phyloP scores from a whole-genome alignment of 2,888 invertebrate species.

The Microplitis manilae region DNA sequence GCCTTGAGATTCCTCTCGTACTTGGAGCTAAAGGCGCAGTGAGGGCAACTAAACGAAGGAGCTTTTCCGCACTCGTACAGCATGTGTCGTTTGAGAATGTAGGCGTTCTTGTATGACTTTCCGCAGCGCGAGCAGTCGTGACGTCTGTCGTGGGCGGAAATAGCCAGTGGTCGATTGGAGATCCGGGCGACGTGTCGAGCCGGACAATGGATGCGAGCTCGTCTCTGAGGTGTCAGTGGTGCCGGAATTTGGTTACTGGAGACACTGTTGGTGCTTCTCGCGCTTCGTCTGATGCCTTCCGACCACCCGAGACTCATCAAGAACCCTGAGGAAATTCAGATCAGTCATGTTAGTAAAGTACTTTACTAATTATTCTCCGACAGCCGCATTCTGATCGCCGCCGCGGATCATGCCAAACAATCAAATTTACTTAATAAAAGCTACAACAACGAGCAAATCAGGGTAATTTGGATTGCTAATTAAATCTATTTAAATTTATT shows the following conservation, averaged over 20 bases:
- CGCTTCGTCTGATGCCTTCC: slow-evolving; percentile 54
- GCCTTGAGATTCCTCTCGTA: slow-evolving; percentile 71
- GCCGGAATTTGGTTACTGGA: slow-evolving; percentile 60
- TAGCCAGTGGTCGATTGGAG: slow-evolving; percentile 60
- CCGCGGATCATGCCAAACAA: slow-evolving; percentile 70
- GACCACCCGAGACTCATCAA: slow-evolving; percentile 66
- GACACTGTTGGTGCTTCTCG: slow-evolving; percentile 38
- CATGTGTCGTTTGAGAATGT: slow-evolving; percentile 76
- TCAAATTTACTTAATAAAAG: slow-evolving; percentile 62
- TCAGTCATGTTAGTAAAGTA: slow-evolving; percentile 51
- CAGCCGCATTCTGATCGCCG: slow-evolving; percentile 47
- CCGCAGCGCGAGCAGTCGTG: slow-evolving; percentile 75
- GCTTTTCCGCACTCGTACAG: slow-evolving; percentile 73
- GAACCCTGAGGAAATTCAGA: slow-evolving; percentile 59
- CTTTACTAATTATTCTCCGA: neutral
- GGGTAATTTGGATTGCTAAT: neutral
- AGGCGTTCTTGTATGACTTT: slow-evolving; percentile 77
- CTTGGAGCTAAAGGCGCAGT: slow-evolving; percentile 71
- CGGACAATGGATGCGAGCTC: slow-evolving; percentile 66
- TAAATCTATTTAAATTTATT: too few species aligned
- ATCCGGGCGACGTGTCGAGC: slow-evolving; percentile 61
- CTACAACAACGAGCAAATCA: slow-evolving; percentile 69
- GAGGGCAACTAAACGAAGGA: slow-evolving; percentile 71
- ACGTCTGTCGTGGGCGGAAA: slow-evolving; percentile 63
- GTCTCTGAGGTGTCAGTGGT: slow-evolving; percentile 66